Base-by-base conservation (phyloP, 2,113 vertebrate species). In the Channa argus region DNA sequence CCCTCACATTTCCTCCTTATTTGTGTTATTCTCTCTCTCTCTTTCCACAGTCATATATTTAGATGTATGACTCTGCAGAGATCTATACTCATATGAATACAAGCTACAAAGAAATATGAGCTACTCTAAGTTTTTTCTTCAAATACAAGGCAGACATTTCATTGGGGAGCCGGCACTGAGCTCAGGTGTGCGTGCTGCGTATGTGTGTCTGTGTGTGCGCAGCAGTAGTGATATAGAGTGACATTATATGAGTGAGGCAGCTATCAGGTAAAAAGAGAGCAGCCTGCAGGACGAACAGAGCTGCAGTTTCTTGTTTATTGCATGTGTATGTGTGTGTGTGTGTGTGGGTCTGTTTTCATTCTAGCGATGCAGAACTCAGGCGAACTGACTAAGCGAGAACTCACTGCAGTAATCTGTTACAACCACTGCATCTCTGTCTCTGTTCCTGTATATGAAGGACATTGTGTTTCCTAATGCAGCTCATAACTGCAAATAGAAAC, bases 21-120 rank as follows among this genome's bases (percentile, higher is more conserved):
- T 59, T 62, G 55, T 83, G 58, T 72, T 79, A 47, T 71, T 59
- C 39, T 67, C 0, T 43, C 36, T 55, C 44, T 52, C 15, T 74
- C 59, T 73, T 34, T 38, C 55, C 63, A 54, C 10, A 71, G 66
- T 54, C 36, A 65, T 68, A 77, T 80, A 74, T 86, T 82, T 76
- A 80, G 74, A 79, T 77, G 63, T 49, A 71, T 77, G 74, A 59
- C 71, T 77, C 68, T 85, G 49, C 70, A 73, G 76, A 88, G 56
- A 68, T 76, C 63, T 75, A 53, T 45, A 76, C 68, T 65, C 68
- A 54, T 12, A 75, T 78, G 67, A 83, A 79, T 75, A 70, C 12
- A 2, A 74, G 67, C 65, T 6, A 11, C 38, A 66, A 36, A 81
- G 67, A 80, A 80, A 83, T 69, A 76, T 53, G 80, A 79, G 71